phyloP scores from a whole-genome alignment of 1,140 invertebrate genomes.

The Macrosteles quadrilineatus region DNA sequence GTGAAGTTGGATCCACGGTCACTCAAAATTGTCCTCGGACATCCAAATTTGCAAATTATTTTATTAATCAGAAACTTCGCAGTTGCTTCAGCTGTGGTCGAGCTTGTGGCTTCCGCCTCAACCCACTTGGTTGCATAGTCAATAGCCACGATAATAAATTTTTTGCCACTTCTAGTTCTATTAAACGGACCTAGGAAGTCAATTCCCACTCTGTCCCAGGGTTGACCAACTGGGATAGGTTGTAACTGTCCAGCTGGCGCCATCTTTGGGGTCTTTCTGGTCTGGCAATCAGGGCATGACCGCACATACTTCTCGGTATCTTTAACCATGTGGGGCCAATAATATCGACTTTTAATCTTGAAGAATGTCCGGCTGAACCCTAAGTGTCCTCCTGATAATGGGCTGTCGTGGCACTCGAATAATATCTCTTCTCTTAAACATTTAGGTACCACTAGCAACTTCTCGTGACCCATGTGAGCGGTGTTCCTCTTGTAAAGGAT shows the following conservation, averaged over 20 bases:
- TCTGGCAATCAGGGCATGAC: no score
- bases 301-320: no score
- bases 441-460: neutral
- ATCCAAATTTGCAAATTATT: no score
- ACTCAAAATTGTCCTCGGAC: no score
- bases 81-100: neutral
- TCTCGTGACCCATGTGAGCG: neutral
- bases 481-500: neutral
- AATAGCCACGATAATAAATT: neutral
- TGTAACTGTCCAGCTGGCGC: neutral
- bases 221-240: no score
- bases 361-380: neutral
- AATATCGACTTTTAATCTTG: slow-evolving; percentile 1
- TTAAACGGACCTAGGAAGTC: neutral
- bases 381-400: no score
- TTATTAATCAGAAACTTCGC: neutral
- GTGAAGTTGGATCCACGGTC: no score
- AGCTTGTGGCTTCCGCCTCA: neutral
- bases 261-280: neutral
- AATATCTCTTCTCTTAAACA: no score
- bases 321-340: neutral
- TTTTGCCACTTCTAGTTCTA: neutral
- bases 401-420: no score
- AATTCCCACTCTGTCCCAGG: neutral
- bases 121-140: neutral